phyloP scores from a whole-genome alignment of 2,888 invertebrate genomes.

The Chrysina gloriosa region DNA sequence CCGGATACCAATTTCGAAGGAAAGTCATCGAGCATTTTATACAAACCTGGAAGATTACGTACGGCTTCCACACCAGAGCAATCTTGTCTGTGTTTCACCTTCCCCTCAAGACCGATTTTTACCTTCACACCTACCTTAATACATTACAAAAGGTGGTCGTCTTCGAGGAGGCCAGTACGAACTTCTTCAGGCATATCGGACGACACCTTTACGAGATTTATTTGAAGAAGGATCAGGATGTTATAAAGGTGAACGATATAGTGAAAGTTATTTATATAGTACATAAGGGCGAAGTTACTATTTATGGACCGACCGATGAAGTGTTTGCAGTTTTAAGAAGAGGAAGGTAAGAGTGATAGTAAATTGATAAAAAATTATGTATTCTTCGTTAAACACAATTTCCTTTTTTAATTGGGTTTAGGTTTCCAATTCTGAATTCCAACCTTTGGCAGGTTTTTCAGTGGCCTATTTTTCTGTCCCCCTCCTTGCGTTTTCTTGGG shows the following conservation, averaged over 20 bases:
- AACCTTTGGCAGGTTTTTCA: too few species aligned
- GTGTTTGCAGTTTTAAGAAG: constrained; percentile 42
- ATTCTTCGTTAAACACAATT: too few species aligned
- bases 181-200: constrained; percentile 49
- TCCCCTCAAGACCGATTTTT: constrained; percentile 48
- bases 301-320: constrained; percentile 47
- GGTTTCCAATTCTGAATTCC: too few species aligned
- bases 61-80: constrained; percentile 47
- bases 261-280: constrained; percentile 50
- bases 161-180: constrained; percentile 45
- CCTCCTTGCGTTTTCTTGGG: too few species aligned
- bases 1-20: constrained; percentile 38
- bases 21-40: constrained; percentile 51
- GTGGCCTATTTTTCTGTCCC: too few species aligned
- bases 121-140: constrained; percentile 48
- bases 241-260: constrained; percentile 51
- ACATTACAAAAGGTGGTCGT: constrained; percentile 49
- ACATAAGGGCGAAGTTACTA: constrained; percentile 49
- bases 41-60: constrained; percentile 52
- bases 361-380: too few species aligned
- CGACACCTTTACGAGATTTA: constrained; percentile 46
- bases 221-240: constrained; percentile 43
- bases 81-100: constrained; percentile 48
- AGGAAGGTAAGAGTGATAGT: constrained; percentile 44
- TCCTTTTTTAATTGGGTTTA: too few species aligned